Base-by-base conservation (phyloP, 2,797 vertebrate genomes). In the Chiroxiphia lanceolata region DNA sequence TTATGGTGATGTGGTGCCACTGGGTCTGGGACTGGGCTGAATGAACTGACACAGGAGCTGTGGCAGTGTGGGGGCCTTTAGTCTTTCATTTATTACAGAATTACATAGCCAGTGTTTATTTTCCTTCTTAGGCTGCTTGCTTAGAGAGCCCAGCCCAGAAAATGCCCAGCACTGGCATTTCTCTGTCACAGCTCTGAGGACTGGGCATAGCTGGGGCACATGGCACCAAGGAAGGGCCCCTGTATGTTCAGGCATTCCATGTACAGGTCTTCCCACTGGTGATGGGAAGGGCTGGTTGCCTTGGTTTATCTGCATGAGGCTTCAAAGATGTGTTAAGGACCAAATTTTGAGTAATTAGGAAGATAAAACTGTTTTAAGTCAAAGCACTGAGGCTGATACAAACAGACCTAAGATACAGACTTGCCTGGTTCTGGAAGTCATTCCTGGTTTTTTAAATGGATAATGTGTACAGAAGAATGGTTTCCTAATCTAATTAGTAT, bases 401-500 rank as follows among this genome's bases (percentile, higher is more conserved):
- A 88, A 67, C 69, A 93, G 47, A 74, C 48, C 40, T 51, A 38
- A 80, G 53, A 67, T 38, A 34, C 4, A 51, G 40, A 36, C 40
- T 67, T 67, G 16, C 7, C 5, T 82, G 78, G 33, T 81, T 84
- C 88, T 81, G 19, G 13, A 63, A 90, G 9, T 36, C 1, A 2
- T 50, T 92, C 34, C 57, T 0, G 7, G 38, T 91, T 88, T 42
- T 90, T 86, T 21, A 40, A 67, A 65, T 57, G 68, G 26, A 57
- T 68, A 47, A 57, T 56, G 5, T 65, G 16, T 61, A 61, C 7
- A 45, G 56, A 90, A 68, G 51, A 77, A 50, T 36, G 26, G 33
- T 60, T 94, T 87, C 31, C 69, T 90, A 83, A 92, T 92, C 59
- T 93, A 84, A 79, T 87, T 92, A 71, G 45, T 64, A 38, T 15